phyloP scores from a whole-genome alignment of 2,113 vertebrate genomes.

The Charadrius vociferus region DNA sequence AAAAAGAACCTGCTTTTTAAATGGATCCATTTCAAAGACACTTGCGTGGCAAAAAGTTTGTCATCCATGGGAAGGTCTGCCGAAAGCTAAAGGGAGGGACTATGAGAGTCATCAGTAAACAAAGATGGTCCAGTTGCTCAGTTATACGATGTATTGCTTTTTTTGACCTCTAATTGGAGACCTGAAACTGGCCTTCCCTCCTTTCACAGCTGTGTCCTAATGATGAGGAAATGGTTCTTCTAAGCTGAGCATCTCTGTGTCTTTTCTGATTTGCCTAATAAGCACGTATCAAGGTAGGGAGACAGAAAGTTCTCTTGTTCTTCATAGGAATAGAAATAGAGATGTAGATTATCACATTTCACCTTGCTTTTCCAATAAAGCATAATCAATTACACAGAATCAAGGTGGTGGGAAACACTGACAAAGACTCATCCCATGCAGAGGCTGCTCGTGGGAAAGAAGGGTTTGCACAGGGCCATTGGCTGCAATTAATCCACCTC shows the following conservation, averaged over 20 bases:
- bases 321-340: neutral
- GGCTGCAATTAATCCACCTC: neutral
- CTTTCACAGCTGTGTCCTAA: neutral
- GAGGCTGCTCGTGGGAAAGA: fast-evolving
- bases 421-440: neutral
- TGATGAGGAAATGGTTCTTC: neutral
- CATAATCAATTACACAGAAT: neutral
- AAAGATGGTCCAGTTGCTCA: neutral
- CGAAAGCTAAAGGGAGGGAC: neutral
- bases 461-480: neutral
- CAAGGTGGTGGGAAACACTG: neutral
- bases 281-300: neutral
- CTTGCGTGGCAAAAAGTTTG: neutral
- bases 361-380: neutral
- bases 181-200: neutral
- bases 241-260: neutral
- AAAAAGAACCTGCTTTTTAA: neutral
- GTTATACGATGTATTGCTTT: neutral
- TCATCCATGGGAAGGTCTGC: neutral
- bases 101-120: neutral
- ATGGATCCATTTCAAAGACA: neutral
- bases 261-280: neutral
- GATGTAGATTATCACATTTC: neutral
- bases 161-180: neutral
- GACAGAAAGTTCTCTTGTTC: neutral